phyloP scores from a whole-genome alignment of 2,888 invertebrate genomes.

The Sialis fuliginosa region DNA sequence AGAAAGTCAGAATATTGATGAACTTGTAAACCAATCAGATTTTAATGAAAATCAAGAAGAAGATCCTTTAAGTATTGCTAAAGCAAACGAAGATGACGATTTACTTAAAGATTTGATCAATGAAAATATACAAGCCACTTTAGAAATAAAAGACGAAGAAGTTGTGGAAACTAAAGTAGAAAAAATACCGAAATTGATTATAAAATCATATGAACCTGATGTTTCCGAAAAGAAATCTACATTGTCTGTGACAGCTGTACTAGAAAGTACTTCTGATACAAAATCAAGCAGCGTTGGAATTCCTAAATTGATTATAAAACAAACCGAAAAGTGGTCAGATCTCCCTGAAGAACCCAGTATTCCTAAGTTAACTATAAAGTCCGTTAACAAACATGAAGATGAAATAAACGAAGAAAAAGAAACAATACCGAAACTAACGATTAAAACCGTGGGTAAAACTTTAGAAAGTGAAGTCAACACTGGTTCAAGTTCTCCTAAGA shows the following conservation, averaged over 20 bases:
- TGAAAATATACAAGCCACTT: no score
- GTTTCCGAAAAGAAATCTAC: background rate
- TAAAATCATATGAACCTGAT: background rate
- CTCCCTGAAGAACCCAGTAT: background rate
- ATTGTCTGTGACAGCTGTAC: no score
- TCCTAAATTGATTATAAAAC: background rate
- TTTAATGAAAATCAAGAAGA: no score
- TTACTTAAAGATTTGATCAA: no score
- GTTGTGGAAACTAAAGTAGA: background rate
- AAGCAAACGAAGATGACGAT: no score
- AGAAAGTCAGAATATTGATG: no score
- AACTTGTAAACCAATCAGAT: no score
- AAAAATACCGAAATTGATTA: background rate
- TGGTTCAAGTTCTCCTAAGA: no score
- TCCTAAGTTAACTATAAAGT: background rate
- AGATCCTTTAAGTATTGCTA: no score
- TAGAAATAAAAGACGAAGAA: no score
- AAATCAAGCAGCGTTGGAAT: background rate
- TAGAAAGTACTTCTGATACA: background rate
- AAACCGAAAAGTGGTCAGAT: background rate
- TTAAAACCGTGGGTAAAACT: background rate
- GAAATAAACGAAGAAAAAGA: background rate
- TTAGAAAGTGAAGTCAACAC: no score
- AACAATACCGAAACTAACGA: background rate
- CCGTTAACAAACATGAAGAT: background rate